Evolutionary conservation across 64 coral and sea anemone genomes (phyloP), one percentile per base, ranked within the genome.

Genomic region (Stichodactyla mertensii): DNA sequence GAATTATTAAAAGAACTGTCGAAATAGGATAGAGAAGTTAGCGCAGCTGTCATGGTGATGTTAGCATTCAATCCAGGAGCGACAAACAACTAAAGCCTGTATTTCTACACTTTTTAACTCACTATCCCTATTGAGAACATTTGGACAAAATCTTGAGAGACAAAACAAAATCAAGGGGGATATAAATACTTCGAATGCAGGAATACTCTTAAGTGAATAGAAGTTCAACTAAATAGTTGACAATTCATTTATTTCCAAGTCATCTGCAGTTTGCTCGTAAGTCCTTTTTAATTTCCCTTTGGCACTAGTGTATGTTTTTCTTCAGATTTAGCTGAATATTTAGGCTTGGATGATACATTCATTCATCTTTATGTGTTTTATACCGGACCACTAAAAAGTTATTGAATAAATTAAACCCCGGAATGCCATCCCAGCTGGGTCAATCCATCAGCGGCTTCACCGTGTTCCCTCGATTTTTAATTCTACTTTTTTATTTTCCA

Each of bases 1-100:
- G 83, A 85, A 85, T 61, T 85, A 85, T 58, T 85, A 85, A 57
- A 45, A 55, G 60, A 61, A 55, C 83, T 64, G 83, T 85, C 83
- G 83, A 61, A 64, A 51, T 55, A 85, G 54, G 83, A 36, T 85
- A 61, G 27, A 18, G 23, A 64, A 51, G 83, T 85, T 85, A 15
- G 16, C 55, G 20, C 83, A 85, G 83, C 83, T 85, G 83, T 51
- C 56, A 23, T 26, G n/a, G 55, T 8, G 60, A 22, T 85, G 83
- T 85, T 85, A 85, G 83, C 83, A 54, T 55, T 85, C 83, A 61
- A 58, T 60, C 83, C 83, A 85, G 31, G 27, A 85, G 55, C 20
- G 22, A 85, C 56, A 85, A 85, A 85, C 60, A 85, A 85, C 14
- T 20, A 14, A 18, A 9, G 36, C 18, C 18, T 82, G 52, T 82